Evolutionary conservation across 2,113 vertebrate species (phyloP).

Genomic region (Mobula birostris): DNA sequence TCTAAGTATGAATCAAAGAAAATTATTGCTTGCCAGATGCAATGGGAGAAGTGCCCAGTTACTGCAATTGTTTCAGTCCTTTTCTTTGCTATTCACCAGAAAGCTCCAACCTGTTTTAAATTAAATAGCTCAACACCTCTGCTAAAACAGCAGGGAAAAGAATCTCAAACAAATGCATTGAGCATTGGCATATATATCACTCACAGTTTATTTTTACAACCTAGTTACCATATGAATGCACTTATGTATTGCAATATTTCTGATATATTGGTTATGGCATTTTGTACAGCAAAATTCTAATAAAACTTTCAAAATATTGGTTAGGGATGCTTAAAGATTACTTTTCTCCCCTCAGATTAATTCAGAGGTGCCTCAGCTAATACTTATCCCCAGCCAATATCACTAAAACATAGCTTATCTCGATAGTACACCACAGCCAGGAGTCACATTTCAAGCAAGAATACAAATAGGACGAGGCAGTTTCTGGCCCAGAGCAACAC

Average conservation of each 20-base stretch:
- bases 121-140: not conserved
- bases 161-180: not conserved
- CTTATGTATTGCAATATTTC: not conserved
- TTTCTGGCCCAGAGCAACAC: not conserved
- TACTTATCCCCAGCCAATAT: not conserved
- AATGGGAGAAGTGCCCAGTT: not conserved
- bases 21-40: not conserved
- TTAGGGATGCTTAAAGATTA: not conserved
- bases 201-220: not conserved
- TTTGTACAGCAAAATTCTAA: not conserved
- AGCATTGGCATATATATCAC: not conserved
- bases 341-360: not conserved
- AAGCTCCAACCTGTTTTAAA: not conserved
- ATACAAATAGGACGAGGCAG: not conserved
- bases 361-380: not conserved
- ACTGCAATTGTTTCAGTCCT: not conserved
- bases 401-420: not conserved
- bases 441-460: not conserved
- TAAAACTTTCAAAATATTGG: not conserved
- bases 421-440: not conserved
- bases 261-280: not conserved
- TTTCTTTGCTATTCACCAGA: not conserved
- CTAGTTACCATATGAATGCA: not conserved
- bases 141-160: not conserved
- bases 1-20: constrained; percentile 4